Evolutionary conservation across 1,140 invertebrate species (phyloP), one percentile per base, ranked within the genome.

Genomic region (Aphelinus certus): DNA sequence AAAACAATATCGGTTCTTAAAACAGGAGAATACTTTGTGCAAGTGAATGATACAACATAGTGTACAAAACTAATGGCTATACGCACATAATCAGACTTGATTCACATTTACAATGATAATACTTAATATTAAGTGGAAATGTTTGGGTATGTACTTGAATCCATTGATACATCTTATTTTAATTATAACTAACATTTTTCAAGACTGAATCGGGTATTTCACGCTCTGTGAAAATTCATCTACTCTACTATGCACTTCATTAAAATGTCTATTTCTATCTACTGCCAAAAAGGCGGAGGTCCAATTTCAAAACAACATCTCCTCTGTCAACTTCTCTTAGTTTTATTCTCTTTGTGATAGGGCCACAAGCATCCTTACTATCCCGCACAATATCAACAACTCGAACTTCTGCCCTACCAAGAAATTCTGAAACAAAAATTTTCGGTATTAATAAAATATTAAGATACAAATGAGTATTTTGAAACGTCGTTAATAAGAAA

Each of bases 371-470:
- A 77, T 88, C 89, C 78, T 87, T 88, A 42, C 89, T 91, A 80
- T 93, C 91, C 70, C 88, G 84, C 74, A 91, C 87, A 68, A 95
- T 91, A 71, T 94, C 92, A 7, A 88, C 88, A 7, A 95, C 89
- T 77, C 91, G 88, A 7, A 95, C 88, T 85, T 95, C 94, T 9
- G 93, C 93, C 75, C 93, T 88, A 1, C 94, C 94, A 66, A 95
- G 87, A 82, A 94, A 95, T 86, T 94, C 94, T 95, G 83, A 26
- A 85, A 86, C 76, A 73, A 55, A 68, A 57, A 55, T 57, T 47
- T 53, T 53, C 9, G 26, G 9, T 53, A 53, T 53, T 53, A 6
- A 53, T 53, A 6, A 53, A 6, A 53, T 9, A 53, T 53, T 26
- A 26, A 26, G 26, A 53, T 53, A 53, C 9, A 53, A 6, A 53